Evolutionary conservation across 64 coral and sea anemone species (phyloP).

Genomic region (Astreopora myriophthalma): DNA sequence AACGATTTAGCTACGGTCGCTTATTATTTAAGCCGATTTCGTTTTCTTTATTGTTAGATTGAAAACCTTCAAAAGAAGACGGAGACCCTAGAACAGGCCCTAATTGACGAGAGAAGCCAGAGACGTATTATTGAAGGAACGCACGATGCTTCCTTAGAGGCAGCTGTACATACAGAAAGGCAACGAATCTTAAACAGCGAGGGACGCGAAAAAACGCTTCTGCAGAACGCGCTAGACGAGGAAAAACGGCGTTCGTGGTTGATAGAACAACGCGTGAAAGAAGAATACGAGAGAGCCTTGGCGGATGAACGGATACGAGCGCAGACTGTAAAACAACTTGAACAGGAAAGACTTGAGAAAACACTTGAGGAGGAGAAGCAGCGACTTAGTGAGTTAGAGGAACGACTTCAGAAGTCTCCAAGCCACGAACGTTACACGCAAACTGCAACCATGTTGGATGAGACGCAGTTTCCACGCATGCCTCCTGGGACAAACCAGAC

Average conservation of each 20-base stretch:
- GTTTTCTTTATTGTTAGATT: conserved; percentile 28
- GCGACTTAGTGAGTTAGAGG: neutral
- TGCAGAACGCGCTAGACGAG: conserved; percentile 58
- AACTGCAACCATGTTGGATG: conserved; percentile 16
- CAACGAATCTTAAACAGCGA: conserved; percentile 35
- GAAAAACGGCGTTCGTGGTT: conserved; percentile 73
- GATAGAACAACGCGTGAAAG: conserved; percentile 70
- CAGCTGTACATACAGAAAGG: conserved; percentile 56
- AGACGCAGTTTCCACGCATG: conserved; percentile 25
- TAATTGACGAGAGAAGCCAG: conserved; percentile 74
- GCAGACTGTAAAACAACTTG: neutral
- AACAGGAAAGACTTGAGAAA: conserved; percentile 68
- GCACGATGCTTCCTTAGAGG: conserved; percentile 57
- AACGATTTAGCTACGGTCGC: too few relatives aligned
- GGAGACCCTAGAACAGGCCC: conserved; percentile 53
- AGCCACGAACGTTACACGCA: conserved; percentile 32
- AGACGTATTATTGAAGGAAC: conserved; percentile 59
- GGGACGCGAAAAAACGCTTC: conserved; percentile 36
- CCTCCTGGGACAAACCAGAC: conserved; percentile 33
- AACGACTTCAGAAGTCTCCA: conserved; percentile 3
- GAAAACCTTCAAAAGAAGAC: conserved; percentile 62
- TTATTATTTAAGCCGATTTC: neutral
- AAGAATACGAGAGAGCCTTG: conserved; percentile 64
- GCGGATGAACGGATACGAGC: conserved; percentile 55
- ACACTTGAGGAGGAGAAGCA: conserved; percentile 60